phyloP scores from a whole-genome alignment of 2,113 vertebrate species.

The Lepisosteus osseus region DNA sequence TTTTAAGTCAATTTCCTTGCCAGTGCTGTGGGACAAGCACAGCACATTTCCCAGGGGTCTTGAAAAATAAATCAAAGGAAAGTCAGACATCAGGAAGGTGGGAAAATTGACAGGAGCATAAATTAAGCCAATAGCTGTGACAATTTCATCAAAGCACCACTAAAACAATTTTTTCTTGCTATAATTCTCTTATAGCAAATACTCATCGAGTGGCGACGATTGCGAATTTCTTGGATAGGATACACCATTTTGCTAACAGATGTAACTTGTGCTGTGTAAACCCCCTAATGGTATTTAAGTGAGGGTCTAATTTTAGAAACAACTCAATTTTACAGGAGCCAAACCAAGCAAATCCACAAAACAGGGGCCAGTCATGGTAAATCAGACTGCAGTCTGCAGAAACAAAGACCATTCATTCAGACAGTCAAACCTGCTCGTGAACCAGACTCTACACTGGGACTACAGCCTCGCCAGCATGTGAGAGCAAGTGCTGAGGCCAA shows the following conservation, averaged over 20 bases:
- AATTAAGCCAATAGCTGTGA: no score
- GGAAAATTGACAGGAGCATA: no score
- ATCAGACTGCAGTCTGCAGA: slow-evolving; percentile 51
- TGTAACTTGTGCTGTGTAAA: slow-evolving; percentile 34
- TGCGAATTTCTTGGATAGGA: no score
- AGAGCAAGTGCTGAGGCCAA: slow-evolving; percentile 53
- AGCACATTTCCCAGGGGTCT: no score
- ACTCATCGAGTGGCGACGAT: slow-evolving; percentile 12
- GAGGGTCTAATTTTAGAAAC: slow-evolving; percentile 58
- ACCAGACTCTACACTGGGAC: slow-evolving; percentile 61
- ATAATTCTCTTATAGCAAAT: slow-evolving; percentile 14
- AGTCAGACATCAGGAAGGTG: no score
- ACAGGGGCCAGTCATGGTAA: slow-evolving; percentile 62
- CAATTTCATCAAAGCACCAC: no score
- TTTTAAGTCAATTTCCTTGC: no score
- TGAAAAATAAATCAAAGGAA: no score
- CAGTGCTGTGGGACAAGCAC: no score
- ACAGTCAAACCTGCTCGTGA: slow-evolving; percentile 58
- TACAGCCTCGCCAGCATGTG: slow-evolving; percentile 47
- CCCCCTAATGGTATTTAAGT: slow-evolving; percentile 25
- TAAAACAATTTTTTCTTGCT: background rate
- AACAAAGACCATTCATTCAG: slow-evolving; percentile 72
- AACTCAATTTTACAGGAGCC: slow-evolving; percentile 52
- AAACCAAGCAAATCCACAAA: slow-evolving; percentile 63
- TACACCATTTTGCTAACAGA: slow-evolving; percentile 12